A percentile compares a stretch with the other conserved stretches of the same genome.
Conservation (phyloP, 2,888 invertebrate genomes). For the Zhuqinia jingwanae region DNA sequence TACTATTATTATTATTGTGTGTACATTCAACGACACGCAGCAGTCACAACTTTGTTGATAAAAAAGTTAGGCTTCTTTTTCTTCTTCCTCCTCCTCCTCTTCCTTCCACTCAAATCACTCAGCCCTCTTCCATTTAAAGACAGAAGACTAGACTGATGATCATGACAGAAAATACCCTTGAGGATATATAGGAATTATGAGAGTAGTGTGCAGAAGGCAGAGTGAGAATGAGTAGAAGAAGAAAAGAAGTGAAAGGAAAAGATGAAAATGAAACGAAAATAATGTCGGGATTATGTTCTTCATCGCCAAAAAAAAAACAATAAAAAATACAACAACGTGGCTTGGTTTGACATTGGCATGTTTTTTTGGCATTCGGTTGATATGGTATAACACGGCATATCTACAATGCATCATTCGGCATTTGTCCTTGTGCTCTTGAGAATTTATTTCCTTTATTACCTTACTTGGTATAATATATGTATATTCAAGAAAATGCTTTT, state of each 20-base stretch:
- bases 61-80: constrained; percentile 47
- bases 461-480: background rate
- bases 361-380: background rate
- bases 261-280: constrained; percentile 67
- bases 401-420: too few relatives aligned
- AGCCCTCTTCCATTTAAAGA: constrained; percentile 11
- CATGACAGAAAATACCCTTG: constrained; percentile 69
- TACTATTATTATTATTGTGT: constrained; percentile 18
- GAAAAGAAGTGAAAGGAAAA: constrained; percentile 13
- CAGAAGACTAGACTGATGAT: constrained; percentile 71
- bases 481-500: background rate
- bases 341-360: constrained; percentile 30
- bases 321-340: too few relatives aligned
- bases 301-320: background rate
- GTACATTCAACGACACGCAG: constrained; percentile 40
- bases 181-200: constrained; percentile 70
- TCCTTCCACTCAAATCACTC: too few relatives aligned
- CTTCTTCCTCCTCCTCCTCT: background rate
- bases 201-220: constrained; percentile 32
- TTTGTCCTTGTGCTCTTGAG: background rate
- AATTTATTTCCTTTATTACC: constrained; percentile 36
- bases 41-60: constrained; percentile 63
- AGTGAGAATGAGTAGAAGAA: background rate
- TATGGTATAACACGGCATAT: too few relatives aligned
- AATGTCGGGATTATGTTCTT: constrained; percentile 51